Base-by-base conservation (phyloP, 2,113 vertebrate genomes). In the Psilopogon haemacephalus region DNA sequence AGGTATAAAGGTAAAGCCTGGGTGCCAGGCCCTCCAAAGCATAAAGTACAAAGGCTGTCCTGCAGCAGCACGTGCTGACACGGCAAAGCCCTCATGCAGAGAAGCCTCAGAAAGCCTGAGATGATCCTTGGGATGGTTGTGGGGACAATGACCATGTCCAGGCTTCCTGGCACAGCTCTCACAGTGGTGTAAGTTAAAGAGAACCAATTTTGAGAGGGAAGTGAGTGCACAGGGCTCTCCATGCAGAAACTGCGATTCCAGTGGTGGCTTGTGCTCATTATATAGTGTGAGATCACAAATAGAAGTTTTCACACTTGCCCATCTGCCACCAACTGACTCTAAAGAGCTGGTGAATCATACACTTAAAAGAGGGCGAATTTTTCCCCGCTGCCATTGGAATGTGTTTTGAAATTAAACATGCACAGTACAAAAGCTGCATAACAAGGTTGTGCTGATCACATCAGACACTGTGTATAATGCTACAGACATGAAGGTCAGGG, bases 261-360 rank as follows among this genome's bases (percentile, higher is more conserved):
- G 95, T 94, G 95, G 96, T 96, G 96, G 87, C 77, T 97, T 96
- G 95, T 92, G 90, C 96, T 97, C 96, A 97, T 97, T 97, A 97
- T 96, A 97, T 97, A 96, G 97, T 97, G 97, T 96, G 97, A 97
- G 97, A 97, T 97, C 97, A 97, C 97, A 97, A 97, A 97, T 97
- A 97, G 97, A 97, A 97, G 96, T 96, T 97, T 97, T 97, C 97
- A 97, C 97, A 97, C 97, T 97, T 97, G 96, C 96, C 97, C 97
- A 97, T 97, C 97, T 97, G 97, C 96, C 95, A 96, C 97, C 93
- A 97, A 97, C 97, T 96, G 96, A 97, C 96, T 97, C 96, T 97
- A 95, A 97, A 95, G 94, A 96, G 95, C 97, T 97, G 95, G 96
- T 96, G 96, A 97, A 97, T 95, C 95, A 96, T 97, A 94, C 88